A percentile compares a stretch with the other conserved stretches of the same genome.
These are phyloP conservation scores for Halcyon leucocephala DNA, from an alignment of 2,797 vertebrate species.

Conservation along the genomic window DNA sequence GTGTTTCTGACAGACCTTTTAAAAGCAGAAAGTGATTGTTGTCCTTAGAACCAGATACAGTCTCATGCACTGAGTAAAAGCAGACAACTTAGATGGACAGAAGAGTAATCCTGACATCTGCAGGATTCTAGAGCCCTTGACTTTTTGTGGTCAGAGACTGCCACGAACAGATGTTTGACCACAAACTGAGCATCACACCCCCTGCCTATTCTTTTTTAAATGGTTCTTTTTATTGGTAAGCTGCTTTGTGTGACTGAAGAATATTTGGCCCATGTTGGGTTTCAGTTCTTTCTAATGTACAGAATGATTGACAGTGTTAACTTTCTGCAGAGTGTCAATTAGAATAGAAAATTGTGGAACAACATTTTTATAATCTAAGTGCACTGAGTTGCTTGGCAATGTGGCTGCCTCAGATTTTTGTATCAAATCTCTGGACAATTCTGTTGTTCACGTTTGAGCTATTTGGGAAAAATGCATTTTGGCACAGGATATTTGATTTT, in stretches of 20 bases:
- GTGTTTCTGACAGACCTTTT: slow-evolving; percentile 61
- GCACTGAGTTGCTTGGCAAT: slow-evolving; percentile 70
- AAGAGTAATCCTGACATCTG: slow-evolving; percentile 42
- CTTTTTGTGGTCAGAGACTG: slow-evolving; percentile 47
- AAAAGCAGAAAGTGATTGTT: slow-evolving; percentile 67
- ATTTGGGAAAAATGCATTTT: slow-evolving; percentile 80
- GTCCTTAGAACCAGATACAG: slow-evolving; percentile 43
- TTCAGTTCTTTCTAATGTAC: slow-evolving; percentile 78
- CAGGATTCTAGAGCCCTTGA: slow-evolving; percentile 42
- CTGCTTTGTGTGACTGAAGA: slow-evolving; percentile 84
- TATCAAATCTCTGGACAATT: slow-evolving; percentile 68
- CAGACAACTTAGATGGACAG: slow-evolving; percentile 40
- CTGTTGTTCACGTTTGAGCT: slow-evolving; percentile 65
- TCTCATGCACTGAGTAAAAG: slow-evolving; percentile 59
- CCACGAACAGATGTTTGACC: slow-evolving; percentile 24
- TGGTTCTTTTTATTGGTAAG: slow-evolving; percentile 74
- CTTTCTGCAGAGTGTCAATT: slow-evolving; percentile 70
- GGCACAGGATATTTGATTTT: slow-evolving; percentile 70
- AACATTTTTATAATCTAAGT: slow-evolving; percentile 77
- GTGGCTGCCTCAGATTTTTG: slow-evolving; percentile 80
- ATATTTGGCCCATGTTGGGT: slow-evolving; percentile 86
- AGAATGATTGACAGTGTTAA: slow-evolving; percentile 76
- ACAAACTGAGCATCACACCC: slow-evolving; percentile 39
- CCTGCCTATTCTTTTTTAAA: slow-evolving; percentile 73
- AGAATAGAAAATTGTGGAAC: slow-evolving; percentile 69